Percentiles rank a stretch among this genome's conserved stretches.
phyloP scores from a whole-genome alignment of 1,140 invertebrate species.

The Callitettix versicolor region DNA sequence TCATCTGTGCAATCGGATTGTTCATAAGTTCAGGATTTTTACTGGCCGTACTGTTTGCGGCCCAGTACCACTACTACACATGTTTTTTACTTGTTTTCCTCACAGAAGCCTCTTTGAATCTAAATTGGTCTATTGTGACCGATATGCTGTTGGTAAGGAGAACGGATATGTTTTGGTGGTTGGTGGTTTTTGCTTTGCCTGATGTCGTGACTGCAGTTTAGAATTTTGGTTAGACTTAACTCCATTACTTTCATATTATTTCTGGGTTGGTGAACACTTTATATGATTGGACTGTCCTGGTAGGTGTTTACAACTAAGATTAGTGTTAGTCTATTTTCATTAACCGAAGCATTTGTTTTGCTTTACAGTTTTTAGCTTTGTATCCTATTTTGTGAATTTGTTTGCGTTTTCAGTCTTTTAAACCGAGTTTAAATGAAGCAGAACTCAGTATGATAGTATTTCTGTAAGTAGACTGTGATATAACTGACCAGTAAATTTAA shows the following conservation, averaged over 20 bases:
- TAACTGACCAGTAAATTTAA: too few relatives aligned
- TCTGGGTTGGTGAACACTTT: too few relatives aligned
- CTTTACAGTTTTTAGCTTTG: too few relatives aligned
- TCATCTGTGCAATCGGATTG: constrained; percentile 85
- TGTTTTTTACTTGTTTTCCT: constrained; percentile 69
- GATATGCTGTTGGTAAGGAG: constrained; percentile 90
- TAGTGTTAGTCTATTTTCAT: too few relatives aligned
- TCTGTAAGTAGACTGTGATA: too few relatives aligned
- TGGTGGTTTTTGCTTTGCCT: constrained; percentile 9
- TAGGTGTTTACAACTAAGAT: too few relatives aligned
- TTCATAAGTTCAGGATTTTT: constrained; percentile 67
- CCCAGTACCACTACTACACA: constrained; percentile 43
- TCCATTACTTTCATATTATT: background rate
- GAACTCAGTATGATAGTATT: too few relatives aligned
- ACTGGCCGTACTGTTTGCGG: constrained; percentile 39
- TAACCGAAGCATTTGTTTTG: too few relatives aligned
- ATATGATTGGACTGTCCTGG: too few relatives aligned
- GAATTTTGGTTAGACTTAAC: background rate
- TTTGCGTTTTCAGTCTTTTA: too few relatives aligned
- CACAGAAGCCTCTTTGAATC: constrained; percentile 65
- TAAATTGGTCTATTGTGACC: constrained; percentile 96
- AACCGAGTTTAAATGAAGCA: too few relatives aligned
- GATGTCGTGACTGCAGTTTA: background rate
- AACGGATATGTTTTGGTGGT: background rate
- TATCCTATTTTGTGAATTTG: too few relatives aligned